Conservation (phyloP, 2,113 vertebrate species). For the Hemiscyllium ocellatum region DNA sequence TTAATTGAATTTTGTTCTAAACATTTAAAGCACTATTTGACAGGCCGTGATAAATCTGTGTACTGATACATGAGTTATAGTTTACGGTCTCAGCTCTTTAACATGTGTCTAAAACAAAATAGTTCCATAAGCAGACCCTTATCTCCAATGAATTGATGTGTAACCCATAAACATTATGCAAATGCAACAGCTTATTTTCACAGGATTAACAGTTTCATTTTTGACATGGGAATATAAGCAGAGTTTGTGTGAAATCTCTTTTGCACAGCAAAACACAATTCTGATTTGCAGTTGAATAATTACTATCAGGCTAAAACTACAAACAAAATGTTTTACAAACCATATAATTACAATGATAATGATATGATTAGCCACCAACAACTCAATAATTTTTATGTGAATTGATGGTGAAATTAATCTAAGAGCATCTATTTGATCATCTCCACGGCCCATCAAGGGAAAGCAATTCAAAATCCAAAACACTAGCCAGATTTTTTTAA, state of each 20-base stretch:
- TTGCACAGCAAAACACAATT: not conserved
- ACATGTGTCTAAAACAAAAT: not conserved
- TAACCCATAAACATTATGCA: not conserved
- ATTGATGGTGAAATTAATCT: not conserved
- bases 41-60: not conserved
- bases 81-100: not conserved
- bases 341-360: not conserved
- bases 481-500: too few relatives aligned
- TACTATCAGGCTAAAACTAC: not conserved
- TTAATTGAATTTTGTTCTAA: not conserved
- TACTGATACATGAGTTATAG: not conserved
- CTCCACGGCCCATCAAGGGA: not conserved
- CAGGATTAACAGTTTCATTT: not conserved
- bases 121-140: not conserved
- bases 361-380: not conserved
- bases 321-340: not conserved
- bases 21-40: not conserved
- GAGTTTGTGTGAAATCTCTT: not conserved
- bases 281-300: not conserved
- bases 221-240: not conserved
- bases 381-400: not conserved
- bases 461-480: too few relatives aligned
- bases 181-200: not conserved
- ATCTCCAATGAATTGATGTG: not conserved
- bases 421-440: not conserved